phyloP scores from a whole-genome alignment of 2,888 invertebrate species.

The Agrotis exclamationis region DNA sequence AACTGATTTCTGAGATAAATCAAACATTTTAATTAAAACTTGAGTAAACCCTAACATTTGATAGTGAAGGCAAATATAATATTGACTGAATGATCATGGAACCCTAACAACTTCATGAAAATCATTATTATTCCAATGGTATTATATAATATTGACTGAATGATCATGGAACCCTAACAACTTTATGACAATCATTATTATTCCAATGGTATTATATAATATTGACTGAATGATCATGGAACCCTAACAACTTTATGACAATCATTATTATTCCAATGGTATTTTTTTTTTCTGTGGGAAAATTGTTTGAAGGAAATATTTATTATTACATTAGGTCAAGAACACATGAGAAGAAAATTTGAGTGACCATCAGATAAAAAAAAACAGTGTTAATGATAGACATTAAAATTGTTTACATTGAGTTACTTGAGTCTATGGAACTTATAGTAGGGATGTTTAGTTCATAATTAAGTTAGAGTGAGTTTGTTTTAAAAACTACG shows the following conservation, averaged over 20 bases:
- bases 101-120: too few relatives aligned
- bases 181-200: too few relatives aligned
- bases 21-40: too few relatives aligned
- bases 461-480: not conserved
- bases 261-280: not conserved
- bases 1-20: too few relatives aligned
- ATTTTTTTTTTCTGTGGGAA: slow-evolving; percentile 47
- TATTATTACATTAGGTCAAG: slow-evolving; percentile 47
- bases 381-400: slow-evolving; percentile 30
- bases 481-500: not conserved
- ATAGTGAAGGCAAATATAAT: too few relatives aligned
- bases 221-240: not conserved
- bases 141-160: too few relatives aligned
- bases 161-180: too few relatives aligned
- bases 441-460: not conserved
- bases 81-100: too few relatives aligned
- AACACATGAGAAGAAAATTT: slow-evolving; percentile 38
- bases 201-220: too few relatives aligned
- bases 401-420: slow-evolving; percentile 39
- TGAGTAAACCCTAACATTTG: not conserved
- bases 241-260: not conserved
- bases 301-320: slow-evolving; percentile 24
- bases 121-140: too few relatives aligned
- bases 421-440: not conserved
- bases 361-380: slow-evolving; percentile 27